Evolutionary conservation across 2,888 invertebrate genomes (phyloP), one percentile per base, ranked within the genome.

Genomic region (Aphidius colemani): DNA sequence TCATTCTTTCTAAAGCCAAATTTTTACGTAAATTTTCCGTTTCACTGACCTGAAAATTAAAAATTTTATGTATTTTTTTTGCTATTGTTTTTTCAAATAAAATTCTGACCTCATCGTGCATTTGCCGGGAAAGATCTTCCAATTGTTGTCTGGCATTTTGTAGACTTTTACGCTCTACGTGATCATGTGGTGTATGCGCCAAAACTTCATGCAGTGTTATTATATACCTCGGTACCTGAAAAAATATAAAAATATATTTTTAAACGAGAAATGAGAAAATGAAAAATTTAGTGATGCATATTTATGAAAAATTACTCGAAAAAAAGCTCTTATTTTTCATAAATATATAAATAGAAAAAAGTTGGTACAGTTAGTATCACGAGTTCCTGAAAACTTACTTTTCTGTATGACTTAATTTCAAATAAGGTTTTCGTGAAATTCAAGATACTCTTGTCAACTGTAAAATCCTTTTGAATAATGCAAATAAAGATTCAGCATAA

Each of bases 181-280:
- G 96, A 83, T 95, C 94, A 82, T 95, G 93, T 0, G 96, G 95
- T 0, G 96, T 96, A 83, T 95, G 95, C 7, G 95, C 95, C 67
- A 96, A 84, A 13, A 96, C 84, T 82, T 95, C 95, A 83, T 95
- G 95, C 49, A 96, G 85, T 0, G 95, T 95, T 71, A 95, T 93
- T 69, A 96, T 96, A 83, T 96, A 96, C 10, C 95, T 88, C 1
- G 95, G 95, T 69, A 96, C 90, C 95, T 95, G 82, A 51, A 61
- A 56, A 64, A 40, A 41, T 9, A 39, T 18, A 9, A 9, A 9
- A 53, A 11, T 49, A 49, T n/a, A 3, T 6, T 13, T 10, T 11
- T 7, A 49, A 30, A 30, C 5, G 30, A 30, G 30, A 30, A 30
- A 30, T 30, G 30, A 30, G 30, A 30, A 30, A 30, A 30, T 30